Evolutionary conservation across 2,113 vertebrate species (phyloP), one percentile per base, ranked within the genome.

Genomic region (Barbus barbus): DNA sequence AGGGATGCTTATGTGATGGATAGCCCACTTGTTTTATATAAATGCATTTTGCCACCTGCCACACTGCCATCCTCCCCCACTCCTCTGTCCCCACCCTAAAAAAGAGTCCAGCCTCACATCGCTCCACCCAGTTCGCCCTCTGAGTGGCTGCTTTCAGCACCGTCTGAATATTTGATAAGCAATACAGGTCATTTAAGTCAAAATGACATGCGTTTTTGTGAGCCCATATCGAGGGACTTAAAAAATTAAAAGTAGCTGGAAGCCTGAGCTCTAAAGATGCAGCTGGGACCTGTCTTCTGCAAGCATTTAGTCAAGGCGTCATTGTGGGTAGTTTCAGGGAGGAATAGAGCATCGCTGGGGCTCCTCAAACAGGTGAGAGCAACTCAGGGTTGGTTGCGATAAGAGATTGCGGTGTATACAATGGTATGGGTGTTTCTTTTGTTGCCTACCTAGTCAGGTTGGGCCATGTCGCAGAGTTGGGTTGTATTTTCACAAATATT

Each of bases 81-180:
- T 69, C 20, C 20, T 20, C 33, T 69, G 4, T 38, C 61, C 46
- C 26, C 41, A 58, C 20, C 28, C 60, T 26, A 22, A 12, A 74
- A 44, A 71, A 78, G 16, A 74, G 36, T 41, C 33, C n/a, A 38
- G 18, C 75, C 80, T 51, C 4, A 56, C 87, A 85, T 84, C 82
- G 44, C 90, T 91, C 83, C 46, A 61, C 78, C 41, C 12, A 63
- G 28, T 41, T 75, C 67, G 4, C 31, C 56, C 65, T 82, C 85
- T 87, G 88, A 87, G 83, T 86, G 88, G 86, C 89, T 87, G 84
- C 85, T 89, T 82, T 86, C 88, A 88, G 88, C 91, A 82, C 60
- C 73, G 8, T 53, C 78, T 93, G 90, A 93, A 94, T 94, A 90
- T 93, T 94, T 93, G 80, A 95, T 93, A 91, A 92, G 81, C 72